Evolutionary conservation across 2,888 invertebrate genomes (phyloP).

Genomic region (Drosophila meridiana): DNA sequence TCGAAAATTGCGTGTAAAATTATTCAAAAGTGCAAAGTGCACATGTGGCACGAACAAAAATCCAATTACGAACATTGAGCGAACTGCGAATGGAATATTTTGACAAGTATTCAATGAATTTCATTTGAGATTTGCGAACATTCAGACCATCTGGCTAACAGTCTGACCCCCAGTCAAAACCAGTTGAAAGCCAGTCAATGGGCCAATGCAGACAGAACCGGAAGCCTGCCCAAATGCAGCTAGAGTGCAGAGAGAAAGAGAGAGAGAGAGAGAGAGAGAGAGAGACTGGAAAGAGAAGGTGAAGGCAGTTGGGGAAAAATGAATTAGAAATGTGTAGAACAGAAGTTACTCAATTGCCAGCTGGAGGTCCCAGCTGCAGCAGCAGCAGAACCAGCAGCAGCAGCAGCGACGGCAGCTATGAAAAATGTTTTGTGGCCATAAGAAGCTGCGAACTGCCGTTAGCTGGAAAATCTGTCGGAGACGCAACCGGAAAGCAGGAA

Average conservation of each 20-base stretch:
- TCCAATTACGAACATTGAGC: constrained; percentile 68
- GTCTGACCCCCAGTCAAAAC: constrained; percentile 31
- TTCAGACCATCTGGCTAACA: constrained; percentile 41
- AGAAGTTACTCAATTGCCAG: constrained; percentile 75
- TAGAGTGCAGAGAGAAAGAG: neutral
- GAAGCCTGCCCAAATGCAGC: constrained; percentile 43
- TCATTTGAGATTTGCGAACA: constrained; percentile 74
- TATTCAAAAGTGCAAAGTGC: constrained; percentile 72
- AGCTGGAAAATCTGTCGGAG: constrained; percentile 54
- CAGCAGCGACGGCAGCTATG: constrained; percentile 38
- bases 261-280: neutral
- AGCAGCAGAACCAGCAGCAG: constrained; percentile 11
- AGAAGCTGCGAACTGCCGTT: constrained; percentile 41
- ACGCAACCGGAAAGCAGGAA: constrained; percentile 51
- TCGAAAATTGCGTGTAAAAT: constrained; percentile 42
- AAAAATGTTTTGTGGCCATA: constrained; percentile 65
- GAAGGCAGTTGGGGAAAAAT: constrained; percentile 40
- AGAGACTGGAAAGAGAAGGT: neutral
- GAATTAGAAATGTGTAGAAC: constrained; percentile 81
- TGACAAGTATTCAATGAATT: constrained; percentile 81
- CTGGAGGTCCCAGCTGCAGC: constrained; percentile 47
- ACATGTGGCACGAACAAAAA: constrained; percentile 70
- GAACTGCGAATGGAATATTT: constrained; percentile 61
- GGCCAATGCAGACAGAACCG: constrained; percentile 41
- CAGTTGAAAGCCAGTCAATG: constrained; percentile 40